Base-by-base conservation (phyloP, 2,113 vertebrate species). In the Phoenicopterus ruber region DNA sequence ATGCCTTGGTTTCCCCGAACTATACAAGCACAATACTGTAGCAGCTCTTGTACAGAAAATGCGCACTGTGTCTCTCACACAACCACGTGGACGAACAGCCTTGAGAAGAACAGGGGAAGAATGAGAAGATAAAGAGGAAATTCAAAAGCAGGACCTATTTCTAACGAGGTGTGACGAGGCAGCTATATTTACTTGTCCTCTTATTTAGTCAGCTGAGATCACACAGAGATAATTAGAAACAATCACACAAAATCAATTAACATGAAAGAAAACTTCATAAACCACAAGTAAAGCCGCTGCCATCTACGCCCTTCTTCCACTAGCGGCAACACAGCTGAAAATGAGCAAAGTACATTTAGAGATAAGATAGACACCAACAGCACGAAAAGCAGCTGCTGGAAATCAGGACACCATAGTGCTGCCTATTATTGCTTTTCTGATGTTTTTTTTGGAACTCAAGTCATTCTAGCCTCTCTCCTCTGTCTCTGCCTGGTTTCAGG, bases 31-130 rank as follows among this genome's bases (percentile, higher is more conserved):
- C 10, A 38, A 40, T 6, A 13, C 31, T 17, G 40, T 7, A 32
- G 88, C 25, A 61, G 11, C 67, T 9, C 66, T 69, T 4, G 8
- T 20, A 16, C 26, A 42, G 46, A 44, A 72, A 49, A 24, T 3
- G 11, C 5, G 15, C 2, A 11, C 20, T 22, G 10, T 1, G 1
- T 12, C 44, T 44, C 10, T 18, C 61, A 16, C 19, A 26, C 47
- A 65, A 6, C 38, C 29, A 18, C 0, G 8, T 8, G 42, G 20
- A 31, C 38, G 25, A 50, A 58, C 19, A 29, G 29, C 2, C 0
- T 2, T 55, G 38, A 57, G 57, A 74, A 38, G 10, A 66, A 25
- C 3, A 38, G 31, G 13, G 17, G 21, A 73, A 89, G 40, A 80
- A 65, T 1, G 36, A 84, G 49, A 81, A 69, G 22, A 34, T 13